phyloP scores from a whole-genome alignment of 2,888 invertebrate species.

The Heliconius aoede region DNA sequence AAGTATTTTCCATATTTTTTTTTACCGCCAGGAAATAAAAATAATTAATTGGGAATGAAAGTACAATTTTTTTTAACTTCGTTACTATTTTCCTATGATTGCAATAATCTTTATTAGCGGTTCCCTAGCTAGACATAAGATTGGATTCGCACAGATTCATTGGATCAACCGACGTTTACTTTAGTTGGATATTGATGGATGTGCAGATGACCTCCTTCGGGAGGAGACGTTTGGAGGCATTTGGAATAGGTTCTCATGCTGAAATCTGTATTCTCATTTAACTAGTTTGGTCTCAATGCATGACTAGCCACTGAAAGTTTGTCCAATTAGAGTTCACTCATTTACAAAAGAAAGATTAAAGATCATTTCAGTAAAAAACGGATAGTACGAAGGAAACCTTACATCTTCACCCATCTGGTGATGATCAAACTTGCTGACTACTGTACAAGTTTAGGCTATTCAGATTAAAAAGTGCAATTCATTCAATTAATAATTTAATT shows the following conservation, averaged over 20 bases:
- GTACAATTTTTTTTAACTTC: not conserved
- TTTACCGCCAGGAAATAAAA: not conserved
- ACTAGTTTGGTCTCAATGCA: not conserved
- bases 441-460: no score
- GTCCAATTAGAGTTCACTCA: not conserved
- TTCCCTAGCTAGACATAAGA: not conserved
- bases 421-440: not conserved
- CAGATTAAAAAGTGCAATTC: no score
- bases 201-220: not conserved
- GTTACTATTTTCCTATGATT: not conserved
- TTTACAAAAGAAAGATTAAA: no score
- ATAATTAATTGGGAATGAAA: not conserved
- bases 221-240: not conserved
- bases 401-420: not conserved
- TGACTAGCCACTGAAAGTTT: not conserved
- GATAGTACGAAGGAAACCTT: not conserved
- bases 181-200: slow-evolving; percentile 10
- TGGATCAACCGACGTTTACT: slow-evolving; percentile 5
- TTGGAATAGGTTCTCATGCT: not conserved
- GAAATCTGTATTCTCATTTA: not conserved
- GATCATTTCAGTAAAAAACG: no score
- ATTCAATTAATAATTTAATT: no score
- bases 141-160: slow-evolving; percentile 9
- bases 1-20: not conserved
- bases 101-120: not conserved